Evolutionary conservation across 2,797 vertebrate genomes (phyloP).

Genomic region (Aldrovandia affinis): DNA sequence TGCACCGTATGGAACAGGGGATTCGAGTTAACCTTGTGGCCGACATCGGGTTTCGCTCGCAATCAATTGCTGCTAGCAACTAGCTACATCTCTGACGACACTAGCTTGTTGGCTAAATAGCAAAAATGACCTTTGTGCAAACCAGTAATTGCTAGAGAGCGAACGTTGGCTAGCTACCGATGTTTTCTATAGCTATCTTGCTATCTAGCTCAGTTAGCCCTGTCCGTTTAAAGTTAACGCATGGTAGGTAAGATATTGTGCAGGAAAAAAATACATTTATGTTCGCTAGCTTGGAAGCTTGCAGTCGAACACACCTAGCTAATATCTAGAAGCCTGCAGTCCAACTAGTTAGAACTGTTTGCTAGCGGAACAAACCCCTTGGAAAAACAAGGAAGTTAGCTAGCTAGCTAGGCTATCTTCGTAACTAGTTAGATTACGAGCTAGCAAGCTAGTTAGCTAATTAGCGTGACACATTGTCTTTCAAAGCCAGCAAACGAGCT

Average conservation of each 20-base stretch:
- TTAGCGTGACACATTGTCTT: not conserved
- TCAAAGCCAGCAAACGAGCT: not conserved
- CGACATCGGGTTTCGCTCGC: constrained; percentile 5
- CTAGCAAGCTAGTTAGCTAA: not conserved
- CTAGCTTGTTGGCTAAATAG: not conserved
- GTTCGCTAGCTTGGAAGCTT: not conserved
- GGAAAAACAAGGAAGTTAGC: constrained; percentile 5
- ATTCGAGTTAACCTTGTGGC: constrained; percentile 38
- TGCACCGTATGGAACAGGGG: constrained; percentile 36
- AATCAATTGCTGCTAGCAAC: not conserved
- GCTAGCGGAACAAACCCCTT: not conserved
- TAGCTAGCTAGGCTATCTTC: not conserved
- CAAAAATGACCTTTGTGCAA: constrained; percentile 13
- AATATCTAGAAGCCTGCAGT: not conserved
- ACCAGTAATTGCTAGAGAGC: not conserved
- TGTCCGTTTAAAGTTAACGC: not conserved
- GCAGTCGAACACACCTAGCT: not conserved
- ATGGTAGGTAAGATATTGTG: not conserved
- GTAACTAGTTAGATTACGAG: not conserved
- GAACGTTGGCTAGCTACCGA: not conserved
- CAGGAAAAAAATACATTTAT: not conserved
- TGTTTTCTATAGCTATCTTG: not conserved
- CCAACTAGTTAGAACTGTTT: not conserved
- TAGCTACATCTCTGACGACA: not conserved
- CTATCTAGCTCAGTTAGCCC: not conserved